Conservation (phyloP, 1,140 invertebrate species). For the Pogonomyrmex californicus region DNA sequence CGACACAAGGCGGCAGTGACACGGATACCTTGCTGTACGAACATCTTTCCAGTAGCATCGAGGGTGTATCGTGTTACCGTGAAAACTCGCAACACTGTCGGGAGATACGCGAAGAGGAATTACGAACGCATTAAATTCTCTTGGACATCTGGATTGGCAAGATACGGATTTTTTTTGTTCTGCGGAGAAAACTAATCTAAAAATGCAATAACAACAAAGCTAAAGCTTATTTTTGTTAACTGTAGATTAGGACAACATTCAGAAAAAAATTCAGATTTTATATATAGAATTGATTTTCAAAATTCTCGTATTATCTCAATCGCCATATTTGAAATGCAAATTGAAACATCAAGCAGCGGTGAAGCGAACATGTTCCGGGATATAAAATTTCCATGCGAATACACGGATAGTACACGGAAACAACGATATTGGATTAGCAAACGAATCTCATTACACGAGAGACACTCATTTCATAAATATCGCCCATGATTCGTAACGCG, state of each 20-base stretch:
- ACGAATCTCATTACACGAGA: constrained; percentile 52
- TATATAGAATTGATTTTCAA: background rate
- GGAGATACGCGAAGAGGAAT: constrained; percentile 17
- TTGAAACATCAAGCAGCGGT: constrained; percentile 48
- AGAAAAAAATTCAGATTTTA: constrained; percentile 20
- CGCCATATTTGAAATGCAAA: constrained; percentile 36
- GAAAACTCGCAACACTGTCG: background rate
- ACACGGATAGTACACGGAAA: constrained; percentile 18
- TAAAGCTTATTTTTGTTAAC: background rate
- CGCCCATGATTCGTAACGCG: constrained; percentile 6
- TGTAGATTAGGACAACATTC: background rate
- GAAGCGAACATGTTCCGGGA: constrained; percentile 17
- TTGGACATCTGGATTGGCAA: background rate
- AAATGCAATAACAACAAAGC: background rate
- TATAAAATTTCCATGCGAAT: constrained; percentile 53
- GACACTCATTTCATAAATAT: constrained; percentile 59
- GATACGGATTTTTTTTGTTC: background rate
- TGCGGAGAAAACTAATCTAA: background rate
- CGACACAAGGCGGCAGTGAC: constrained; percentile 10
- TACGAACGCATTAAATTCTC: constrained; percentile 13
- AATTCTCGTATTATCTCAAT: constrained; percentile 49
- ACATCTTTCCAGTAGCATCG: constrained; percentile 32
- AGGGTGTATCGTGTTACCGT: constrained; percentile 20
- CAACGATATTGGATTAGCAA: constrained; percentile 53
- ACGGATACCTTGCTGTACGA: constrained; percentile 13